Evolutionary conservation across 1,140 invertebrate species (phyloP), one percentile per base, ranked within the genome.

Genomic region (Melanaphis sacchari): DNA sequence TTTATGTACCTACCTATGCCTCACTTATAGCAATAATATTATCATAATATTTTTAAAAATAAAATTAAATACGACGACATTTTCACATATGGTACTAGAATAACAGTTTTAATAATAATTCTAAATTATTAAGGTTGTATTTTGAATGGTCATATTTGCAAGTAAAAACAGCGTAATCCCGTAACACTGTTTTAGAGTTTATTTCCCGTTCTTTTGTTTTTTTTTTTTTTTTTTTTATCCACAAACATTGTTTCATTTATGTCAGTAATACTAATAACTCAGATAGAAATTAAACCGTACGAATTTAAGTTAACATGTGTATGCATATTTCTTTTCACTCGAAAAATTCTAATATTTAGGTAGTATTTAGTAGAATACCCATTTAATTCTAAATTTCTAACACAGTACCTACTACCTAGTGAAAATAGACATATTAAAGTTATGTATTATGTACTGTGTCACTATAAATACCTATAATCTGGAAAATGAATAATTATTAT

Each of bases 211-310:
- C 31, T 85, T 41, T 26, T 85, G 40, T 85, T 40, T 26, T 31
- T 85, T 41, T 26, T 40, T 26, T 31, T 85, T 41, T 26, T 84
- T 40, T 24, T 84, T 85, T 85, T 26, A 2, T 41, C 24, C 38
- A 31, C 40, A 31, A 43, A 26, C 24, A 46, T 46, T 87, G 26
- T 87, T 87, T 31, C 2, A n/a, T 38, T n/a, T 46, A 46, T 31
- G 18, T 87, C 84, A 43, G 41, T 7, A 87, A 87, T 87, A 87
- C 84, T 87, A 87, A 87, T 87, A 46, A 43, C 36, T 87, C 84
- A 46, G 26, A 87, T 41, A n/a, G 26, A 7, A 87, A 46, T 87
- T 87, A 87, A 26, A 85, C 82, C 82, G 40, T 43, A 40, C 82
- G 24, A 85, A 85, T 43, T 31, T 85, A 22, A 24, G n/a, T 40